These are phyloP conservation scores for Xanthia icteritia DNA, from an alignment of 2,888 invertebrate genomes.

Conservation along the genomic window DNA sequence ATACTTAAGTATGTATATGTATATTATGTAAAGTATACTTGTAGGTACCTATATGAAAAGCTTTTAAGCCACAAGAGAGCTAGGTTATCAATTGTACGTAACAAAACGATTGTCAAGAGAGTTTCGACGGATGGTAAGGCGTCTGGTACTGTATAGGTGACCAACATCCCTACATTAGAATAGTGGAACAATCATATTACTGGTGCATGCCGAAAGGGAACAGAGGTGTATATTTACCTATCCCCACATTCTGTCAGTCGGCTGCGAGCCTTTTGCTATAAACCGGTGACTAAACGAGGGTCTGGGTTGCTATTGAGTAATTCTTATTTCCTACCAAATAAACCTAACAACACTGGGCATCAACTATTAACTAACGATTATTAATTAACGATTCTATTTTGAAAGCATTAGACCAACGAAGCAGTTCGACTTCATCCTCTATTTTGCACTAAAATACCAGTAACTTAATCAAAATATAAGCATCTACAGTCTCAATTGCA, in stretches of 20 bases:
- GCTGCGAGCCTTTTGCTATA: too few species aligned
- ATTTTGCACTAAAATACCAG: not conserved
- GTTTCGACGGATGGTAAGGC: not conserved
- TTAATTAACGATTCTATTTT: not conserved
- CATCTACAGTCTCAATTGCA: not conserved
- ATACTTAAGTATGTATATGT: not conserved
- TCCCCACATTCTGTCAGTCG: not conserved
- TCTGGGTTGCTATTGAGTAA: not conserved
- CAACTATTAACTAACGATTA: too few species aligned
- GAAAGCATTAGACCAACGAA: too few species aligned
- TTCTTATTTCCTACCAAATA: too few species aligned
- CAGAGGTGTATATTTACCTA: not conserved
- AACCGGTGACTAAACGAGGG: not conserved
- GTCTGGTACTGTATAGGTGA: not conserved
- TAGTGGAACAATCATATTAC: not conserved
- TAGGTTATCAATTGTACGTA: conserved; percentile 11
- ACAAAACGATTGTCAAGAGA: conserved; percentile 4
- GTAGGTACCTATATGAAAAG: not conserved
- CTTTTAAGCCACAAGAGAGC: conserved; percentile 7
- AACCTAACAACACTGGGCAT: not conserved
- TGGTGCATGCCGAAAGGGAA: too few species aligned
- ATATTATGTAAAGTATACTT: not conserved
- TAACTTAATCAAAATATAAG: not conserved
- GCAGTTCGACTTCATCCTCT: not conserved
- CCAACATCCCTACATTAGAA: not conserved